phyloP scores from a whole-genome alignment of 2,888 invertebrate genomes.

The Drosophila recens region DNA sequence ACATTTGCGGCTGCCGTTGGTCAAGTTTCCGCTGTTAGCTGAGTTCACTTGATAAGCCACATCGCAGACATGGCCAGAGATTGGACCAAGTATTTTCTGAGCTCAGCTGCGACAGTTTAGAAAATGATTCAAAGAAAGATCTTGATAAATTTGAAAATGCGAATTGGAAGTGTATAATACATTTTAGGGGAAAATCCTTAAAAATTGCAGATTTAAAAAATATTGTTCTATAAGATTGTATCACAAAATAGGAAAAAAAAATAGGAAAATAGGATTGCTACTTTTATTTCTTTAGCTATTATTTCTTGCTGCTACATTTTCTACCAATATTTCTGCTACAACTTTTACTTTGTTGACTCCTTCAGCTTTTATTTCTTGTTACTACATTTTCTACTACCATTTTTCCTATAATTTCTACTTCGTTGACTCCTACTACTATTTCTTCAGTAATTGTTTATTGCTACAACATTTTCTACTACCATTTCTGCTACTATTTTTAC shows the following conservation, averaged over 20 bases:
- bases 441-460: background rate
- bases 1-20: slow-evolving; percentile 36
- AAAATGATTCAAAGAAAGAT: background rate
- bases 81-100: slow-evolving; percentile 1
- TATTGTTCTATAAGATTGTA: background rate
- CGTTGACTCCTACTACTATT: background rate
- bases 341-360: background rate
- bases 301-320: too few relatives aligned
- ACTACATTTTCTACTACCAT: background rate
- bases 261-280: background rate
- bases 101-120: background rate
- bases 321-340: background rate
- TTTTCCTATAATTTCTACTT: background rate
- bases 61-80: slow-evolving; percentile 2
- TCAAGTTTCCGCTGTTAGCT: slow-evolving; percentile 45
- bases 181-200: background rate
- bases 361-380: background rate
- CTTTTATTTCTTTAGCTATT: background rate
- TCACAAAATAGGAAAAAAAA: too few relatives aligned
- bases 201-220: too few relatives aligned
- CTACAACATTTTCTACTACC: background rate
- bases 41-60: slow-evolving; percentile 41
- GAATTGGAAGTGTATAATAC: background rate
- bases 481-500: background rate
- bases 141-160: background rate